Evolutionary conservation across 2,113 vertebrate genomes (phyloP).

Genomic region (Gobius niger): DNA sequence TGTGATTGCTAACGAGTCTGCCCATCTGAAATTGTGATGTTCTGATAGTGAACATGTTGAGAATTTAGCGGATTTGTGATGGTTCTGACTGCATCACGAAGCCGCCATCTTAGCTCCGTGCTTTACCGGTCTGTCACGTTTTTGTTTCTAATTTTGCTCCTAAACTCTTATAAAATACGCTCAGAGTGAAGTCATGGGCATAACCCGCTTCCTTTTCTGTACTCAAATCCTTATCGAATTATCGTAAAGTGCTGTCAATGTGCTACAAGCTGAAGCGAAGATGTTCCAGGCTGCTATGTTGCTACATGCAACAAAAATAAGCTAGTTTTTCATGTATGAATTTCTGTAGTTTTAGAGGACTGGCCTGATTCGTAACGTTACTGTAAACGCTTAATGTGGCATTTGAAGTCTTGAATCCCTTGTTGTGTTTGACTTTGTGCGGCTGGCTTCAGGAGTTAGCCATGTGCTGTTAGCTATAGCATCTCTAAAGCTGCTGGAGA

Average conservation of each 20-base stretch:
- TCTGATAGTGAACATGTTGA: not conserved
- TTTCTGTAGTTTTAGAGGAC: no score
- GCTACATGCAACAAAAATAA: no score
- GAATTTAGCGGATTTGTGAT: not conserved
- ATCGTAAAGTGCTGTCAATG: no score
- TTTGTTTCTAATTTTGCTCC: not conserved
- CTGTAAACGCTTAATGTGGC: no score
- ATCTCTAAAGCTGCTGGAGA: not conserved
- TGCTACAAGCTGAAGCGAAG: no score
- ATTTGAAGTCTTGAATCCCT: no score
- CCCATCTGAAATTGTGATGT: not conserved
- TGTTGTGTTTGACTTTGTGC: not conserved
- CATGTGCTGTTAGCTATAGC: not conserved
- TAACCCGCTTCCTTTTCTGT: not conserved
- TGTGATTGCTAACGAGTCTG: no score
- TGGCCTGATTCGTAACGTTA: no score
- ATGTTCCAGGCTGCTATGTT: no score
- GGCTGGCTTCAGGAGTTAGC: not conserved
- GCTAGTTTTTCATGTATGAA: no score
- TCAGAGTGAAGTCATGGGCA: not conserved
- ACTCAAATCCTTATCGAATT: no score
- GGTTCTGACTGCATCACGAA: not conserved
- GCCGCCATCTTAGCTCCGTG: not conserved
- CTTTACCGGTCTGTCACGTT: not conserved
- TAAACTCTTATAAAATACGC: not conserved